Evolutionary conservation across 2,113 vertebrate species (phyloP).

Genomic region (Irena cyanogastra): DNA sequence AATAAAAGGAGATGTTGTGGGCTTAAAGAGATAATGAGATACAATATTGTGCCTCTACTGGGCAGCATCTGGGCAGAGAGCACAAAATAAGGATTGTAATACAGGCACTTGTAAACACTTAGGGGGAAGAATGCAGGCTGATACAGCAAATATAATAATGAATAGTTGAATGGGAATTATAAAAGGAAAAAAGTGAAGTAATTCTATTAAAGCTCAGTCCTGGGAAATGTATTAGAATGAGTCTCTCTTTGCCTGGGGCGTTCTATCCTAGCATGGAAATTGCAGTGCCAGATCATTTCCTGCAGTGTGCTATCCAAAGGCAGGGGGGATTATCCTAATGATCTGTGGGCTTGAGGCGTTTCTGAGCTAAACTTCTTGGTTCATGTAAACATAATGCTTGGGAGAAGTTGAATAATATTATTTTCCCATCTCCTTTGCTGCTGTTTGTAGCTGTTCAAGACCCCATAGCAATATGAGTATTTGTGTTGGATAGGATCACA

Average conservation of each 20-base stretch:
- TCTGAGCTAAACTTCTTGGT: background rate
- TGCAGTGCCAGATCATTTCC: constrained; percentile 1
- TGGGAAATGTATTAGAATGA: background rate
- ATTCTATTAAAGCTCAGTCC: background rate
- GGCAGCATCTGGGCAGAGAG: background rate
- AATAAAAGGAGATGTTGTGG: background rate
- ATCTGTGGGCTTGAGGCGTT: background rate
- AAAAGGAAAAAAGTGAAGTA: background rate
- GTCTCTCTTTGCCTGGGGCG: background rate
- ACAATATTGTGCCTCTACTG: background rate
- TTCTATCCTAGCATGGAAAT: background rate
- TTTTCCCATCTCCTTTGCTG: background rate
- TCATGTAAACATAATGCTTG: background rate
- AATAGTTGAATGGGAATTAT: background rate
- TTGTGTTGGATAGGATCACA: background rate
- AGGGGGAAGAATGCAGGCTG: background rate
- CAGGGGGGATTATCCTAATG: background rate
- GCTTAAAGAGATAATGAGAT: background rate
- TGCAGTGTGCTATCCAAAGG: background rate
- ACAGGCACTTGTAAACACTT: background rate
- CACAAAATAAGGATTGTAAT: background rate
- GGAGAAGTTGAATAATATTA: background rate
- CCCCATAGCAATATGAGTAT: accelerated
- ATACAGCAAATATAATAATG: background rate
- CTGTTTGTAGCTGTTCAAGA: background rate